A percentile compares a stretch with the other conserved stretches of the same genome.
Conservation (phyloP, 2,113 vertebrate species). For the Engystomops pustulosus region DNA sequence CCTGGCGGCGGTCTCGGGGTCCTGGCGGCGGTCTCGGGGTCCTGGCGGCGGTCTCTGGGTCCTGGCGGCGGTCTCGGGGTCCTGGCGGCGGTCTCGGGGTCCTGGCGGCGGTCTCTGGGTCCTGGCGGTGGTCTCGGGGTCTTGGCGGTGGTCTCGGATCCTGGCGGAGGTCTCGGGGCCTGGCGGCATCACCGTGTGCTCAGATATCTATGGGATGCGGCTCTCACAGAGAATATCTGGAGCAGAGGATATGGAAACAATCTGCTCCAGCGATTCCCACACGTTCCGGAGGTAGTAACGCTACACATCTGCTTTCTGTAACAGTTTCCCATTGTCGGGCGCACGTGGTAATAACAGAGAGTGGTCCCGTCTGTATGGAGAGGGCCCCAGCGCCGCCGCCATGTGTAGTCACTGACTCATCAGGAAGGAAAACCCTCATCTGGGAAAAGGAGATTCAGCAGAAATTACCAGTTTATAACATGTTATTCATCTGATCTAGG, state of each 20-base stretch:
- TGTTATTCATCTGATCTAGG: neutral
- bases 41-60: too few species aligned
- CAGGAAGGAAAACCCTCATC: neutral
- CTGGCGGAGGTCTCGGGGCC: too few species aligned
- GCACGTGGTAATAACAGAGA: constrained; percentile 7
- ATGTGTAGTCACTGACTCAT: neutral
- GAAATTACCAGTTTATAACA: neutral
- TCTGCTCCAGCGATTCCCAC: neutral
- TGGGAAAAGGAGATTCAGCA: neutral
- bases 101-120: too few species aligned
- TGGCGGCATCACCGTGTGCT: too few species aligned
- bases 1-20: too few species aligned
- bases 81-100: too few species aligned
- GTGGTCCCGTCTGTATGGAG: neutral
- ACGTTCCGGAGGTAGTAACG: neutral
- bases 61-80: too few species aligned
- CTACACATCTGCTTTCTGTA: constrained; percentile 29
- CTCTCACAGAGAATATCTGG: too few species aligned
- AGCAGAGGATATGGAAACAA: constrained; percentile 5
- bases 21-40: too few species aligned
- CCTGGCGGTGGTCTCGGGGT: too few species aligned
- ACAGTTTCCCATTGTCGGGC: neutral
- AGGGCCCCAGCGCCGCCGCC: neutral
- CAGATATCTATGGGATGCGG: too few species aligned
- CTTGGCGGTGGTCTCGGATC: too few species aligned